Percentiles rank a stretch among this genome's conserved stretches.
phyloP scores from a whole-genome alignment of 1,140 invertebrate species.

The Drosophila burlai region DNA sequence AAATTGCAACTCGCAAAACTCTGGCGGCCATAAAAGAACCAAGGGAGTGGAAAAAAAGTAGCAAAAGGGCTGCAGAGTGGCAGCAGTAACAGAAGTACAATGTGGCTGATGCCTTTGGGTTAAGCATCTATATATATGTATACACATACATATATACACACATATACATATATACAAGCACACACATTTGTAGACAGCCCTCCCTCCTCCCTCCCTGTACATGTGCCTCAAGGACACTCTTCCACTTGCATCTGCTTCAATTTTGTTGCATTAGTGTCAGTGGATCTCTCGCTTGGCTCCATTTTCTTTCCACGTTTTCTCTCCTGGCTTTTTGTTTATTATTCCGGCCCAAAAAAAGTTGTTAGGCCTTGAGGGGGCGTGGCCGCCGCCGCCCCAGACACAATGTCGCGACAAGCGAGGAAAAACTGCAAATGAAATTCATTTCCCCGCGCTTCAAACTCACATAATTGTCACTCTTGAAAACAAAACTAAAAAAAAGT shows the following conservation, averaged over 20 bases:
- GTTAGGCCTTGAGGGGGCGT: conserved; percentile 36
- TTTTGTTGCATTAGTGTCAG: conserved; percentile 80
- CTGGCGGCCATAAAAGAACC: conserved; percentile 67
- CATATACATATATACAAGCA: background rate
- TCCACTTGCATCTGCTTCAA: conserved; percentile 79
- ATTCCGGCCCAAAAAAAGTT: conserved; percentile 12
- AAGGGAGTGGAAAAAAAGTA: background rate
- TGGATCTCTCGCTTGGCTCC: conserved; percentile 16
- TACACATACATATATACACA: background rate
- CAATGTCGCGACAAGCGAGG: conserved; percentile 66
- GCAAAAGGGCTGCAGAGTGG: conserved; percentile 1
- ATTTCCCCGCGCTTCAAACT: conserved; percentile 12
- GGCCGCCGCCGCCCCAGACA: conserved; percentile 44
- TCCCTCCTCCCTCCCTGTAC: background rate
- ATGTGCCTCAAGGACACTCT: conserved; percentile 71
- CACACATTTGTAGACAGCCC: background rate
- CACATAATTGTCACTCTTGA: conserved; percentile 20
- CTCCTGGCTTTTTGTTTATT: conserved; percentile 16
- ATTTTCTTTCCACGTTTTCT: background rate
- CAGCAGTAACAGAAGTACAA: conserved; percentile 34
- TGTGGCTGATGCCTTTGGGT: conserved; percentile 58
- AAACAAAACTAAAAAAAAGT: background rate
- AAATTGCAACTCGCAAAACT: conserved; percentile 65
- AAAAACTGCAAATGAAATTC: conserved; percentile 39
- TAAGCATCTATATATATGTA: conserved; percentile 52